These are phyloP conservation scores for Calephelis nemesis DNA, from an alignment of 1,140 invertebrate genomes.

Conservation along the genomic window DNA sequence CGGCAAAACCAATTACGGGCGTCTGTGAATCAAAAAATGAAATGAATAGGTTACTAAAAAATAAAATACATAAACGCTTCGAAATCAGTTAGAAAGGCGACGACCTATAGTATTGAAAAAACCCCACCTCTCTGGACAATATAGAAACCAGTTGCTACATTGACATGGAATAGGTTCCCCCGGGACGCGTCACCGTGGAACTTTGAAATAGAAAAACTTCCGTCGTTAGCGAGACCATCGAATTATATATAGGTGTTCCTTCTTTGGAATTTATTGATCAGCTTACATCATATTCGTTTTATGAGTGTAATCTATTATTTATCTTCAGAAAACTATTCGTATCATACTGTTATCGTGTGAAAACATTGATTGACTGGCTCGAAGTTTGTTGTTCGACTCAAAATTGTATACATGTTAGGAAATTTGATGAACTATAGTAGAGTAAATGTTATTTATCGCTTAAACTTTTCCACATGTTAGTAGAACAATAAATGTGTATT, in stretches of 20 bases:
- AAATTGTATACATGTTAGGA: no score
- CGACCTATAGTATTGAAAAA: no score
- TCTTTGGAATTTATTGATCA: constrained; percentile 20
- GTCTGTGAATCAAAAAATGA: no score
- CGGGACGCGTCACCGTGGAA: constrained; percentile 15
- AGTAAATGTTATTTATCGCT: no score
- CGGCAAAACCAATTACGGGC: no score
- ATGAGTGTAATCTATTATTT: constrained; percentile 9
- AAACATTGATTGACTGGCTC: constrained; percentile 3
- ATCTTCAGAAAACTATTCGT: constrained; percentile 2
- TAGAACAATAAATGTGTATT: no score
- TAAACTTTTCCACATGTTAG: no score
- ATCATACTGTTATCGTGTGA: constrained; percentile 10
- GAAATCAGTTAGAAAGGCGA: no score
- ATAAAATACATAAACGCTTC: no score
- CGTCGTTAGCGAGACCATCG: constrained; percentile 20
- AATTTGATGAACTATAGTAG: no score
- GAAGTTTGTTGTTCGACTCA: neutral
- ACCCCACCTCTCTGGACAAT: neutral
- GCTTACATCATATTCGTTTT: constrained; percentile 11
- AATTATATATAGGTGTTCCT: constrained; percentile 15
- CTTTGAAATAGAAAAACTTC: constrained; percentile 25
- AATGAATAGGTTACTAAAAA: no score
- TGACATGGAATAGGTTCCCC: constrained; percentile 13
- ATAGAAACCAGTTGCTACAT: constrained; percentile 6